phyloP scores from a whole-genome alignment of 2,797 vertebrate species.

The Ambastaia sidthimunki region DNA sequence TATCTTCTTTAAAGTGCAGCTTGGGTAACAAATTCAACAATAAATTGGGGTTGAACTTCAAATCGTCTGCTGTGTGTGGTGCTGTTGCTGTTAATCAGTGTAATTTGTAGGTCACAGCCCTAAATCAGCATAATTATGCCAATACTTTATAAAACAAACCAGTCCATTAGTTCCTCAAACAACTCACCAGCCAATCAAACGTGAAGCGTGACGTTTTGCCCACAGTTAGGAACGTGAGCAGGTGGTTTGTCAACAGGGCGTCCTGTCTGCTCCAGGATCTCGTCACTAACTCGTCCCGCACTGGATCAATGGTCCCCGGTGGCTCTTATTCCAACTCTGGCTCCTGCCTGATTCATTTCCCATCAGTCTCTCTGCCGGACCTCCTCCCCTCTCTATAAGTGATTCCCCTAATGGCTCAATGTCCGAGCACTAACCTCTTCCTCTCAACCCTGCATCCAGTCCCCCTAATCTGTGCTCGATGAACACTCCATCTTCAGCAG shows the following conservation, averaged over 20 bases:
- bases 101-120: too few relatives aligned
- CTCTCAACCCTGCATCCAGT: slow-evolving; percentile 37
- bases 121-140: background rate
- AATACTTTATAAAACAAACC: too few relatives aligned
- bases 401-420: slow-evolving; percentile 54
- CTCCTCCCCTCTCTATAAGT: slow-evolving; percentile 40
- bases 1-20: too few relatives aligned
- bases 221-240: background rate
- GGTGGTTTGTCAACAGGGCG: slow-evolving; percentile 34
- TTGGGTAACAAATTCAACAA: too few relatives aligned
- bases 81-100: too few relatives aligned
- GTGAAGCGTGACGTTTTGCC: background rate
- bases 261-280: slow-evolving; percentile 21
- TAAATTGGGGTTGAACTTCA: too few relatives aligned
- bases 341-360: slow-evolving; percentile 56
- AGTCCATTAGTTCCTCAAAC: background rate
- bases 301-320: slow-evolving; percentile 48
- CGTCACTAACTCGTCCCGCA: background rate
- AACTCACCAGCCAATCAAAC: background rate
- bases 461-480: slow-evolving; percentile 22
- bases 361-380: slow-evolving; percentile 49
- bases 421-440: slow-evolving; percentile 52
- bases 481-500: background rate
- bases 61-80: too few relatives aligned
- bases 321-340: slow-evolving; percentile 40